Percentiles rank a stretch among this genome's conserved stretches.
Conservation (phyloP, 1,140 invertebrate genomes). For the Anagrus nilaparvatae region DNA sequence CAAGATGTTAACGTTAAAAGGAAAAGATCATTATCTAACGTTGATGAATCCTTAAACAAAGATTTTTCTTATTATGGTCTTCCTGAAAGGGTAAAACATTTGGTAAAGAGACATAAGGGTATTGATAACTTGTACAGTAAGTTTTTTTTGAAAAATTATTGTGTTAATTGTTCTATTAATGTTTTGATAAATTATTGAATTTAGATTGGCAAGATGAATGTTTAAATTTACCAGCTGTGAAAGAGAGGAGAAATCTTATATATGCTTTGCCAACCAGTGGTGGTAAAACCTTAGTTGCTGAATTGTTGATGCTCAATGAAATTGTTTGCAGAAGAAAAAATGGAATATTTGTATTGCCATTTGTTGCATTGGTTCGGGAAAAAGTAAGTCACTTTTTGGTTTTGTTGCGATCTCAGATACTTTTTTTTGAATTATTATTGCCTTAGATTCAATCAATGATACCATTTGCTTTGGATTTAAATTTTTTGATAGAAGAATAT, state of each 20-base stretch:
- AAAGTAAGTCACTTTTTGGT: too few species aligned
- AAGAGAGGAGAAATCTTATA: conserved; percentile 69
- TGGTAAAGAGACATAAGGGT: conserved; percentile 56
- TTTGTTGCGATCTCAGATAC: too few species aligned
- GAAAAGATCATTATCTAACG: too few species aligned
- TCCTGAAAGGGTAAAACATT: conserved; percentile 49
- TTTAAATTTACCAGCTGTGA: conserved; percentile 61
- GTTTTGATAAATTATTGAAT: conserved; percentile 3
- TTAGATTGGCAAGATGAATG: conserved; percentile 94
- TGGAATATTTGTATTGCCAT: conserved; percentile 85
- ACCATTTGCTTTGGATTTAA: conserved; percentile 74
- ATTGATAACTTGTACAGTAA: conserved; percentile 59
- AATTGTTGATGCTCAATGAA: conserved; percentile 84
- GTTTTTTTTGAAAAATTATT: conserved; percentile 12
- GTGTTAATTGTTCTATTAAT: conserved; percentile 2
- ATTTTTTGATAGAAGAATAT: conserved; percentile 92
- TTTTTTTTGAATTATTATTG: too few species aligned
- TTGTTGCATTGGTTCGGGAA: conserved; percentile 93
- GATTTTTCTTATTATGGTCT: conserved; percentile 69
- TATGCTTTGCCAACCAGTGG: conserved; percentile 91
- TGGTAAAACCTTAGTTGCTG: conserved; percentile 92
- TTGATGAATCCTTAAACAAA: too few species aligned
- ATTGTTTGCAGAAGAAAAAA: conserved; percentile 69
- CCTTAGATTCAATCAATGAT: conserved; percentile 67
- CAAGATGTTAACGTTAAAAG: too few species aligned